Percentiles rank a stretch among this genome's conserved stretches.
Conservation (phyloP, 2,888 invertebrate genomes). For the Nomada fabriciana region DNA sequence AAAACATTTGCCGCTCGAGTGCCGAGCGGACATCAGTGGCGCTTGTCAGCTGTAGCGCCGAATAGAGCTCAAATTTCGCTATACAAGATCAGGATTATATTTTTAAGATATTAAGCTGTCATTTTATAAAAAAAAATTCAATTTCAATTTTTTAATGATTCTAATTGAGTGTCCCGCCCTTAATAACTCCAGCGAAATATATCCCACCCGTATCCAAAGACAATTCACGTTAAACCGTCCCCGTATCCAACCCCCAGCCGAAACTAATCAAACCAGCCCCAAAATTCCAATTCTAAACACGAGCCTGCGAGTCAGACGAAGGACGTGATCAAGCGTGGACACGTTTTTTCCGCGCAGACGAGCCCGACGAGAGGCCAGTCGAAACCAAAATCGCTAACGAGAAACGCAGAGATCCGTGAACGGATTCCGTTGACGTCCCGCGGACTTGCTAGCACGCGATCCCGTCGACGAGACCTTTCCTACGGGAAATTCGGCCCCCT, state of each 20-base stretch:
- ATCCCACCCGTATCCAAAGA: not conserved
- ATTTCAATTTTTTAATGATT: too few relatives aligned
- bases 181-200: not conserved
- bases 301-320: not conserved
- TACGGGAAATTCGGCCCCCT: slow-evolving; percentile 44
- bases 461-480: slow-evolving; percentile 35
- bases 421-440: slow-evolving; percentile 53
- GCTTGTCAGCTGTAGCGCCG: too few relatives aligned
- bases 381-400: slow-evolving; percentile 39
- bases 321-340: slow-evolving; percentile 1
- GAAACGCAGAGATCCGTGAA: slow-evolving; percentile 57
- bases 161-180: too few relatives aligned
- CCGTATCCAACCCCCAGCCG: not conserved
- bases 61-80: too few relatives aligned
- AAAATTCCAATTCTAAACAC: slow-evolving; percentile 12
- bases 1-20: too few relatives aligned
- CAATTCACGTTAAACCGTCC: slow-evolving; percentile 4
- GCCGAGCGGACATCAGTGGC: too few relatives aligned
- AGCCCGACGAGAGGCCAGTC: not conserved
- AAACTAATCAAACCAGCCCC: slow-evolving; percentile 12
- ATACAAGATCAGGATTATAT: too few relatives aligned
- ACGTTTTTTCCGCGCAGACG: slow-evolving; percentile 14
- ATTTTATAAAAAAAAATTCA: too few relatives aligned
- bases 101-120: too few relatives aligned
- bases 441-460: slow-evolving; percentile 7